A percentile compares a stretch with the other conserved stretches of the same genome.
Evolutionary conservation across 2,113 vertebrate species (phyloP).

Genomic region (Mesoclemmys tuberculata): DNA sequence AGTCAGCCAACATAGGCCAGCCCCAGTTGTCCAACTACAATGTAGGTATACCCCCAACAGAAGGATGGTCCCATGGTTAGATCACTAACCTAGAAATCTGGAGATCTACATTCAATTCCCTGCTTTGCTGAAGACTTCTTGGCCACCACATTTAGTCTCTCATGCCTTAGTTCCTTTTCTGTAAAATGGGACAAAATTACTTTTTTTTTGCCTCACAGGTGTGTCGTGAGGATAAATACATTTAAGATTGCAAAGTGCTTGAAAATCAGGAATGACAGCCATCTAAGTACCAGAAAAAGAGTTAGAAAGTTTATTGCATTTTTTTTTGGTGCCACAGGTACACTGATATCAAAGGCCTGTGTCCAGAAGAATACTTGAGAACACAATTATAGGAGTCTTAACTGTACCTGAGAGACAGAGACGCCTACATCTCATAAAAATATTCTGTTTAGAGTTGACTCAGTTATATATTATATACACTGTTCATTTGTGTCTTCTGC

Average conservation of each 20-base stretch:
- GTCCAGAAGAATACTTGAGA: background rate
- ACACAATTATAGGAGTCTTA: accelerated
- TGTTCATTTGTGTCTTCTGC: background rate
- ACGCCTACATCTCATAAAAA: background rate
- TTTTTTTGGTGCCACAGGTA: background rate
- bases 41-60: background rate
- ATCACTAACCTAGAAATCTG: background rate
- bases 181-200: background rate
- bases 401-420: accelerated
- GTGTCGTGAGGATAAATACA: background rate
- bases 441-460: background rate
- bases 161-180: accelerated
- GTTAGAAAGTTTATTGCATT: background rate
- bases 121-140: background rate
- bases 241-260: background rate
- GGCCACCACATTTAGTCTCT: background rate
- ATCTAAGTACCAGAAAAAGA: background rate
- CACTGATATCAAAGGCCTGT: background rate
- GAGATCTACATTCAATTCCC: background rate
- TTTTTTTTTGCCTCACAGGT: background rate
- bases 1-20: background rate
- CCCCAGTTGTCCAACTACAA: background rate
- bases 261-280: background rate
- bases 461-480: background rate
- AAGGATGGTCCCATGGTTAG: background rate